phyloP scores from a whole-genome alignment of 2,113 vertebrate genomes.

The Cavia porcellus region DNA sequence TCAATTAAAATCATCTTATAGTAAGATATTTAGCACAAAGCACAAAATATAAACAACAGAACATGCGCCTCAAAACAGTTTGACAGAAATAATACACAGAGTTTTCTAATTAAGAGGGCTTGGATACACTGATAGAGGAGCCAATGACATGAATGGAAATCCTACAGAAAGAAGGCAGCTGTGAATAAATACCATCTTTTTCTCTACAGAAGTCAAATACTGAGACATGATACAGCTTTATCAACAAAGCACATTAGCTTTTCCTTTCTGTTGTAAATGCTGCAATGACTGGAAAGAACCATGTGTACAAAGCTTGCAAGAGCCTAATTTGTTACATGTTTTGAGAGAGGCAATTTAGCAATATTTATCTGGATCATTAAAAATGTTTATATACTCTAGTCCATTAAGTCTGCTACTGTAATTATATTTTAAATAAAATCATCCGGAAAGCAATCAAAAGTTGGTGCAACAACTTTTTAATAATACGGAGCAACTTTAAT shows the following conservation, averaged over 20 bases:
- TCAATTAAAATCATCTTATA: not conserved
- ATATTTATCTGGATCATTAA: constrained; percentile 72
- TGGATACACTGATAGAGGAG: not conserved
- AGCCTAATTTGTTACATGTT: not conserved
- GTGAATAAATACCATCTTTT: not conserved
- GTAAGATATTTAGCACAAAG: not conserved
- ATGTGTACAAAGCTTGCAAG: not conserved
- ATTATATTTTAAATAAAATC: constrained; percentile 74
- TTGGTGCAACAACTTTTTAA: no score
- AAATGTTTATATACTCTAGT: constrained; percentile 66
- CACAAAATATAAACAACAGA: not conserved
- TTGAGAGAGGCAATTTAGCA: constrained; percentile 63
- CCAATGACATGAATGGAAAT: not conserved
- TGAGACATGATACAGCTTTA: not conserved
- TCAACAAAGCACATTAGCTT: not conserved
- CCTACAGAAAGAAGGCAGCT: not conserved
- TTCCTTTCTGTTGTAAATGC: not conserved
- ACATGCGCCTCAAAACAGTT: not conserved
- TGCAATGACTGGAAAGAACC: not conserved
- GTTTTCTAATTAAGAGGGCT: not conserved
- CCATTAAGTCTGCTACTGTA: constrained; percentile 62
- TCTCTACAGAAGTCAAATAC: not conserved
- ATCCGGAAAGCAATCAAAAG: constrained; percentile 55
- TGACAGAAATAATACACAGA: not conserved
- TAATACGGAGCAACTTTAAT: no score